Evolutionary conservation across 2,113 vertebrate genomes (phyloP).

Genomic region (Hyla sarda): DNA sequence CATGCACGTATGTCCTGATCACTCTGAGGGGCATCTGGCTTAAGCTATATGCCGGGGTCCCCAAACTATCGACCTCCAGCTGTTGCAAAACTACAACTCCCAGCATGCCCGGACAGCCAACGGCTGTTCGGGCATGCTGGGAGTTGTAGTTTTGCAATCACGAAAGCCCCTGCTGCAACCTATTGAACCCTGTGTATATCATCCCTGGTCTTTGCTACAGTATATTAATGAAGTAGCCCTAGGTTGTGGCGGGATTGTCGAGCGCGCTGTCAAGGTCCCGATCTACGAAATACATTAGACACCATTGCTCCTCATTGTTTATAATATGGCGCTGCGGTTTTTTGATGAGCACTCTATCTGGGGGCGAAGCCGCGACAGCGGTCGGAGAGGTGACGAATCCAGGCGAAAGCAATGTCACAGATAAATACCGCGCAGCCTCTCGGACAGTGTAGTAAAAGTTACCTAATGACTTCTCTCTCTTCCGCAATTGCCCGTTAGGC

Average conservation of each 20-base stretch:
- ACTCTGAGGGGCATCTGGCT: too few species aligned
- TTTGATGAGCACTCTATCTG: conserved; percentile 30
- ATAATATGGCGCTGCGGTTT: conserved; percentile 9
- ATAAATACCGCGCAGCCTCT: conserved; percentile 7
- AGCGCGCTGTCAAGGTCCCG: conserved; percentile 37
- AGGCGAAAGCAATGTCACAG: conserved; percentile 24
- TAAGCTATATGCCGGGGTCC: too few species aligned
- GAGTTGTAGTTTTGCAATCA: too few species aligned
- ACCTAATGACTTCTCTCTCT: background rate
- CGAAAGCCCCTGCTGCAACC: too few species aligned
- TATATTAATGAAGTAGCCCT: conserved; percentile 5
- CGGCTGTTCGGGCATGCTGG: too few species aligned
- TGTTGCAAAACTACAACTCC: too few species aligned
- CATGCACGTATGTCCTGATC: too few species aligned
- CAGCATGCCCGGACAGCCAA: too few species aligned
- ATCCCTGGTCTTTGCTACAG: too few species aligned
- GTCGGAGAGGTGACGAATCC: conserved; percentile 4
- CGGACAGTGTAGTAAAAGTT: conserved; percentile 31
- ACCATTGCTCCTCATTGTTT: conserved; percentile 15
- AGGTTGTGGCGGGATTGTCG: conserved; percentile 15
- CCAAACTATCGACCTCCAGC: too few species aligned
- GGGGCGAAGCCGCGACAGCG: conserved; percentile 36
- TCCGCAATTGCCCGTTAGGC: background rate
- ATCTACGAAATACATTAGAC: background rate
- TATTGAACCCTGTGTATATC: background rate